Evolutionary conservation across 92 coral and sea anemone species (phyloP), one percentile per base, ranked within the genome.

Genomic region (Micromussa lordhowensis): DNA sequence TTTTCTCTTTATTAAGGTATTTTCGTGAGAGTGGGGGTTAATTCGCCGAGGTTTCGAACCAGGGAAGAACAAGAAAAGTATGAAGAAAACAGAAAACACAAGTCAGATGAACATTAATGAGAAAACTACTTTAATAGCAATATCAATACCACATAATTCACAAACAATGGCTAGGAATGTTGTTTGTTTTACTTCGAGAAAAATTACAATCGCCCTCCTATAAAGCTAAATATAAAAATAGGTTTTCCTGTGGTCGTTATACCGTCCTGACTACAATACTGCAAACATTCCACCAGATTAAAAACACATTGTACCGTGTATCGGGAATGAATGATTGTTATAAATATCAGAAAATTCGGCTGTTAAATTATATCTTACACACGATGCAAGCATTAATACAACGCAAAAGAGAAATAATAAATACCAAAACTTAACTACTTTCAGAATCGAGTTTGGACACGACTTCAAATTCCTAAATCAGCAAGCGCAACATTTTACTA

Each of bases 181-280:
- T 26, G 21, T 51, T 36, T 36, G 63, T 77, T 77, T 36, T 28
- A 34, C 51, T 74, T 21, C 14, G 28, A 48, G 81, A 49, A 40
- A 75, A 75, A 77, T 77, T 77, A 26, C 81, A 77, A 77, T 63
- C 53, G 18, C 64, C 63, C 31, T 48, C 26, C 49, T 77, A 51
- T 14, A 77, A 77, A 51, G 32, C 81, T 77, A 51, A 44, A 26
- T 77, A 77, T 31, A 77, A 77, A 77, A 77, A 77, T 77, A 77
- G 18, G 64, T 51, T 76, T 48, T 49, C 81, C 24, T n/a, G 14
- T 13, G 59, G 54, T 76, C 58, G 51, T 22, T 75, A 14, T 9
- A 35, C 10, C 24, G 28, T 24, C 49, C 8, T 75, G 30, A 40
- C 29, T 75, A 74, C 78, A 35, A 36, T 19, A 31, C 48, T 73